Percentiles rank a stretch among this genome's conserved stretches.
Conservation (phyloP, 2,797 vertebrate species). For the Amblyraja radiata region DNA sequence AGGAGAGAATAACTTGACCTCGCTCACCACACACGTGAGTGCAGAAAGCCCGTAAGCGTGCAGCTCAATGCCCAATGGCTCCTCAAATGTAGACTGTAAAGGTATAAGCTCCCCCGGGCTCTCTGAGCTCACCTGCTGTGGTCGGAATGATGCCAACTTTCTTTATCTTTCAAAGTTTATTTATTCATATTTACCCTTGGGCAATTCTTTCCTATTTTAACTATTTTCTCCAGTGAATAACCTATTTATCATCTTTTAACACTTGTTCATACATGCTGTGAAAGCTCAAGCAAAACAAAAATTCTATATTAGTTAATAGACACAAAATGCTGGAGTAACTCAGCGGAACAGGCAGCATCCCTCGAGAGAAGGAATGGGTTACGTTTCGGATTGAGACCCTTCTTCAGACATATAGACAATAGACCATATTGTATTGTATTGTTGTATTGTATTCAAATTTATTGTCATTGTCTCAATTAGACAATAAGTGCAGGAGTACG, state of each 20-base stretch:
- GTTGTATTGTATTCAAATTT: no score
- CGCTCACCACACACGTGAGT: neutral
- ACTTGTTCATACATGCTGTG: neutral
- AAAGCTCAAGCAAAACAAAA: neutral
- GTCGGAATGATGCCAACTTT: neutral
- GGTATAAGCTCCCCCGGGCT: neutral
- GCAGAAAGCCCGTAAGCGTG: neutral
- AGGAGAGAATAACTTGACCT: neutral
- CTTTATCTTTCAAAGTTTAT: constrained; percentile 14
- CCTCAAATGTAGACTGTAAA: neutral
- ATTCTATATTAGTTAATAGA: no score
- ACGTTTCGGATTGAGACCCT: no score
- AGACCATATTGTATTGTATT: no score
- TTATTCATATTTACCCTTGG: neutral
- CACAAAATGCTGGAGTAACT: no score
- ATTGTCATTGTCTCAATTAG: no score
- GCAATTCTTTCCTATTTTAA: neutral
- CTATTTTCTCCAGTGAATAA: neutral
- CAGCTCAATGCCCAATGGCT: neutral
- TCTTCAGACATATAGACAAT: no score
- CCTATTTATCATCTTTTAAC: neutral
- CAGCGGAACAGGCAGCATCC: no score
- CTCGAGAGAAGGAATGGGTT: no score
- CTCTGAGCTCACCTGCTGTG: constrained; percentile 22
- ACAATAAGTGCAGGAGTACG: no score